phyloP scores from a whole-genome alignment of 2,888 invertebrate genomes.

The Leuctra nigra region DNA sequence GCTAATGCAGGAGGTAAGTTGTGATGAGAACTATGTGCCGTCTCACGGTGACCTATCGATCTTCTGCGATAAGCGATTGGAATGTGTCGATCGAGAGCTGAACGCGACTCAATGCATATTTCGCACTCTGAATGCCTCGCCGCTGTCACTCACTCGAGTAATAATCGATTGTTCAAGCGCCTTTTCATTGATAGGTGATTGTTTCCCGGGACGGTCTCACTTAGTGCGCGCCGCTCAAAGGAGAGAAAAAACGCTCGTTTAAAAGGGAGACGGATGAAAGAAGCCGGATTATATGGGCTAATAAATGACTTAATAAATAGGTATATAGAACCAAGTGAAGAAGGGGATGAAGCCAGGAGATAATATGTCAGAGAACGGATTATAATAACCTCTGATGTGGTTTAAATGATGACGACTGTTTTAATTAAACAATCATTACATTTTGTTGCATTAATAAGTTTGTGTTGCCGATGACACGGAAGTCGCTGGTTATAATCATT shows the following conservation, averaged over 20 bases:
- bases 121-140: constrained; percentile 3
- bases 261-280: not conserved
- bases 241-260: not conserved
- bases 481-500: no score
- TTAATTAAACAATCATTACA: no score
- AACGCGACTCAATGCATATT: no score
- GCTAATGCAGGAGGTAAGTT: no score
- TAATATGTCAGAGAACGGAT: not conserved
- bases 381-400: no score
- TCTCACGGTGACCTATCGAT: constrained; percentile 6
- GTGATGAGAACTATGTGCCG: not conserved
- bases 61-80: no score
- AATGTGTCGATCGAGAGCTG: constrained; percentile 1
- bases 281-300: not conserved
- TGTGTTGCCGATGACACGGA: no score
- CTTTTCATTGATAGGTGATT: constrained; percentile 2
- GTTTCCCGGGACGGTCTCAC: not conserved
- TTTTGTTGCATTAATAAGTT: no score
- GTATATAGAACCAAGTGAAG: not conserved
- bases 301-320: constrained; percentile 8
- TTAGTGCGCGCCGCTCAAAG: not conserved
- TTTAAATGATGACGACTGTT: no score
- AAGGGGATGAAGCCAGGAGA: not conserved
- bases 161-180: not conserved
- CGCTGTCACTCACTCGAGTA: not conserved